Conservation (phyloP, 2,888 invertebrate genomes). For the Mycalesis mineus region DNA sequence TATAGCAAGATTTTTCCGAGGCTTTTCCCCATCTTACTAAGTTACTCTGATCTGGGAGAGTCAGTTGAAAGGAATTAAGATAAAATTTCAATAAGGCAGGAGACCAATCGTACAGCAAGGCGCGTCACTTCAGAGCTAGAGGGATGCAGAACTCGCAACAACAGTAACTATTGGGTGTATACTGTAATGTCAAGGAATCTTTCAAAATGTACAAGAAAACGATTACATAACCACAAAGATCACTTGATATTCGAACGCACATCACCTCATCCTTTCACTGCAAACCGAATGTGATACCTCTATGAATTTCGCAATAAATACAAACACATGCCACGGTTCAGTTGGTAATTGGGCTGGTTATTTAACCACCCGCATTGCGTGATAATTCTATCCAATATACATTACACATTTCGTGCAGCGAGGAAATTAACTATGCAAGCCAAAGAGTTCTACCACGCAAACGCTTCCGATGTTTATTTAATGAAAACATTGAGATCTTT, state of each 20-base stretch:
- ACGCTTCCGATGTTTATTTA: slow-evolving; percentile 11
- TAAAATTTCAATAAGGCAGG: too few species aligned
- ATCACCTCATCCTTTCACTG: slow-evolving; percentile 16
- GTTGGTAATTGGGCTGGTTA: slow-evolving; percentile 30
- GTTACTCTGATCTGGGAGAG: too few species aligned
- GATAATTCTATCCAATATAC: slow-evolving; percentile 21
- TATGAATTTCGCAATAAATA: slow-evolving; percentile 9
- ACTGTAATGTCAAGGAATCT: background rate
- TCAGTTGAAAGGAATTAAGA: too few species aligned
- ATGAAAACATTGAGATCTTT: background rate
- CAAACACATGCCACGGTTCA: slow-evolving; percentile 18
- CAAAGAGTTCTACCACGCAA: slow-evolving; percentile 5
- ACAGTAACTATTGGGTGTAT: too few species aligned
- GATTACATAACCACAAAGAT: slow-evolving; percentile 3
- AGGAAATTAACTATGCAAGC: slow-evolving; percentile 18
- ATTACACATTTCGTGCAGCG: slow-evolving; percentile 6
- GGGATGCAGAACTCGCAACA: too few species aligned
- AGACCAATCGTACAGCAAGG: too few species aligned
- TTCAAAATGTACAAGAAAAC: background rate
- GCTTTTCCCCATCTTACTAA: too few species aligned
- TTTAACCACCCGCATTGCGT: slow-evolving; percentile 28
- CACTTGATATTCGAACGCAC: slow-evolving; percentile 6
- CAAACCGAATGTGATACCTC: slow-evolving; percentile 10
- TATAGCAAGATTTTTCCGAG: too few species aligned
- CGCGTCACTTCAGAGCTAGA: too few species aligned